These are phyloP conservation scores for Tenebrosternarchus preto DNA, from an alignment of 2,113 vertebrate genomes.

Conservation along the genomic window DNA sequence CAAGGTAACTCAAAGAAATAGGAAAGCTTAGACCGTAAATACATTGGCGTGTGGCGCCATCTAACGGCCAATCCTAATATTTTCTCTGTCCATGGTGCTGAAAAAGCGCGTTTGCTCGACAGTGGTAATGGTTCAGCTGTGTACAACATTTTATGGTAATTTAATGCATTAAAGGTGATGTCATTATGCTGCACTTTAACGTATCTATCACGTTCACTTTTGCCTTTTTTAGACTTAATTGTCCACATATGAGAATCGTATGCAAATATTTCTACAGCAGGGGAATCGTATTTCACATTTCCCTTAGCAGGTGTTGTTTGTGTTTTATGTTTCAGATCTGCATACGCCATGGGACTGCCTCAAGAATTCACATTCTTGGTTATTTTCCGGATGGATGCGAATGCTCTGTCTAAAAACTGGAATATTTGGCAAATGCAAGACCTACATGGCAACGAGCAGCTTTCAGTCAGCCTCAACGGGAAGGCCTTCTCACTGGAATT, in stretches of 20 bases:
- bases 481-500: constrained; percentile 81
- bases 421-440: constrained; percentile 89
- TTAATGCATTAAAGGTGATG: too few relatives aligned
- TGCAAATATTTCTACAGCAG: neutral
- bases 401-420: constrained; percentile 81
- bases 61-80: constrained; percentile 61
- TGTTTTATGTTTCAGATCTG: constrained; percentile 70
- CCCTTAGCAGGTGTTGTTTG: neutral
- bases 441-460: constrained; percentile 79
- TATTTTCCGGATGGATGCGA: constrained; percentile 83
- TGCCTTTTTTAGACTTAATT: neutral
- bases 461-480: constrained; percentile 83
- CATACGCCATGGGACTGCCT: constrained; percentile 81
- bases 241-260: neutral
- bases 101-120: constrained; percentile 52
- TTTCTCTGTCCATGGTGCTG: constrained; percentile 78
- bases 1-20: constrained; percentile 70
- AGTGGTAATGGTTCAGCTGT: too few relatives aligned
- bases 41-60: constrained; percentile 56
- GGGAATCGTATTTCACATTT: neutral
- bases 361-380: constrained; percentile 85
- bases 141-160: too few relatives aligned
- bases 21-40: neutral
- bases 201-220: too few relatives aligned
- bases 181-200: too few relatives aligned